Conservation (phyloP, 2,113 vertebrate genomes). For the Clarias gariepinus region DNA sequence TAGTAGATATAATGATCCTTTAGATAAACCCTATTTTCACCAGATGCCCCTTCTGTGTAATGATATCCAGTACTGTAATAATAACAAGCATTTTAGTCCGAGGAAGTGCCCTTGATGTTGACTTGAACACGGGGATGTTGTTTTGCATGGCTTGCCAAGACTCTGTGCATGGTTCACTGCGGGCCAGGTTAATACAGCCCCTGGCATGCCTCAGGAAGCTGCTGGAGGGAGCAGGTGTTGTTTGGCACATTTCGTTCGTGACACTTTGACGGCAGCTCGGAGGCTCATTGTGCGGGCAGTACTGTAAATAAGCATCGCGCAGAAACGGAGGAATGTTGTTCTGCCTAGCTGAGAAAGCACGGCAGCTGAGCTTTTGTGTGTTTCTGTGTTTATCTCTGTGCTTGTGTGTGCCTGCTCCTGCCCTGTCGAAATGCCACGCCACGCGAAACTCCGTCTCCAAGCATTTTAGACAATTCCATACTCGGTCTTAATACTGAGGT, state of each 20-base stretch:
- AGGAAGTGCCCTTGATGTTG: not conserved
- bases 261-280: slow-evolving; percentile 35
- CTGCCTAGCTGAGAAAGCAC: not conserved
- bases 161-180: not conserved
- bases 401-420: not conserved
- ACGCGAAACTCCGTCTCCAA: not conserved
- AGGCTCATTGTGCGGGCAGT: slow-evolving; percentile 29
- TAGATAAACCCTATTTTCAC: not conserved
- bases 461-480: not conserved
- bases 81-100: not conserved
- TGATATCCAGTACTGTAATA: not conserved
- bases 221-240: slow-evolving; percentile 42
- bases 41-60: not conserved
- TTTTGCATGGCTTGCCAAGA: slow-evolving; percentile 1
- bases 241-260: slow-evolving; percentile 43
- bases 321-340: slow-evolving; percentile 11
- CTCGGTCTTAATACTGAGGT: not conserved
- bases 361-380: not conserved
- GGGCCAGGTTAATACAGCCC: slow-evolving; percentile 28
- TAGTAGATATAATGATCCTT: too few species aligned
- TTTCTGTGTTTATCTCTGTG: not conserved
- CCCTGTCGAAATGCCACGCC: slow-evolving; percentile 2
- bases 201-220: slow-evolving; percentile 38
- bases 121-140: not conserved
- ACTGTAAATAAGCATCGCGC: slow-evolving; percentile 44